Evolutionary conservation across 2,888 invertebrate genomes (phyloP).

Genomic region (Sarcophaga variegata): DNA sequence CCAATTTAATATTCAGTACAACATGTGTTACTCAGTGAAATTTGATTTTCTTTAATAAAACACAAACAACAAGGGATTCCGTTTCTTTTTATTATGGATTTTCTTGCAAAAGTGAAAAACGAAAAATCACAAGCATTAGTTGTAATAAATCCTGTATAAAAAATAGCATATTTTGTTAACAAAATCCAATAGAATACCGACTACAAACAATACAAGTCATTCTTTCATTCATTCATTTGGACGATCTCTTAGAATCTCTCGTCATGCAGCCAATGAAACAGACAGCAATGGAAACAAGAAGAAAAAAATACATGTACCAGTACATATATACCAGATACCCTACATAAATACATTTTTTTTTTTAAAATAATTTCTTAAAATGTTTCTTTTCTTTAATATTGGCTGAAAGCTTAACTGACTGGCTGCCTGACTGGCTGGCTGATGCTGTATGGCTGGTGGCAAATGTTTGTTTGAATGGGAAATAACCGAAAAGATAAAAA

Average conservation of each 20-base stretch:
- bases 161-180: constrained; percentile 9
- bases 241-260: not conserved
- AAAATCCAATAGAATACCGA: not conserved
- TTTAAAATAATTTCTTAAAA: no score
- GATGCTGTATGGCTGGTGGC: no score
- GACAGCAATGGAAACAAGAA: constrained; percentile 20
- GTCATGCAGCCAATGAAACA: not conserved
- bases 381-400: no score
- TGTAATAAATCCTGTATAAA: constrained; percentile 25
- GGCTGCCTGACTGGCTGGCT: no score
- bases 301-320: not conserved
- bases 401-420: no score
- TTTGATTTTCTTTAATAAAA: constrained; percentile 11
- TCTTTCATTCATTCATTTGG: constrained; percentile 14
- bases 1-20: constrained; percentile 5
- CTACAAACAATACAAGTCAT: not conserved
- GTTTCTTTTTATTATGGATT: not conserved
- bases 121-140: constrained; percentile 43
- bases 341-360: no score
- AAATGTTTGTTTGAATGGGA: not conserved
- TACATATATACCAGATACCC: no score
- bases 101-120: not conserved
- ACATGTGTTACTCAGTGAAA: constrained; percentile 16
- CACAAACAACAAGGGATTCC: not conserved
- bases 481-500: not conserved